A percentile compares a stretch with the other conserved stretches of the same genome.
Conservation (phyloP, 2,888 invertebrate genomes). For the Eucriotettix oculatus region DNA sequence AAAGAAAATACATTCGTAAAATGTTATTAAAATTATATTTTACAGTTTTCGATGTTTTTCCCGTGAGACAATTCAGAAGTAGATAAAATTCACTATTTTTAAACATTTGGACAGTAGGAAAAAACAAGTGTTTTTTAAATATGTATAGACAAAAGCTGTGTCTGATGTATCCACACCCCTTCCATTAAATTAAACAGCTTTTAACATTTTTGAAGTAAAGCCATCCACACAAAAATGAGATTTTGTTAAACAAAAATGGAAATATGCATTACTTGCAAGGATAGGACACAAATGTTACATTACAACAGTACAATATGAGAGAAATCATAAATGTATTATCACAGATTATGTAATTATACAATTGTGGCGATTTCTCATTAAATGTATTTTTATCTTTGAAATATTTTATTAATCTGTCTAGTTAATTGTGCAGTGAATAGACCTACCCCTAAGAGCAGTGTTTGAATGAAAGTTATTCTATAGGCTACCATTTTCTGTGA, state of each 20-base stretch:
- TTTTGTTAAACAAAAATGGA: not conserved
- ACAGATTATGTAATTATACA: constrained; percentile 13
- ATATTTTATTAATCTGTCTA: constrained; percentile 14
- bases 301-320: constrained; percentile 13
- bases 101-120: no score
- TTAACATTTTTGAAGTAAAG: no score
- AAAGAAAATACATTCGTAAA: no score
- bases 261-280: not conserved
- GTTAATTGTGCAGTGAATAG: constrained; percentile 6
- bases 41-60: no score
- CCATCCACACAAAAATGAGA: not conserved
- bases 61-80: no score
- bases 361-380: constrained; percentile 16
- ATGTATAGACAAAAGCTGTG: no score
- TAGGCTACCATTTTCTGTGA: constrained; percentile 10
- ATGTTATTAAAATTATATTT: no score
- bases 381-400: constrained; percentile 16
- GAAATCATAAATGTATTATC: constrained; percentile 9
- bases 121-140: no score
- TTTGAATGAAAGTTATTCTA: constrained; percentile 10
- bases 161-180: no score
- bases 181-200: no score
- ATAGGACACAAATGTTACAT: constrained; percentile 9
- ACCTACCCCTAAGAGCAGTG: constrained; percentile 4
- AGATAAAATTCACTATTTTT: no score